phyloP scores from a whole-genome alignment of 2,888 invertebrate genomes.

The Tinea pellionella region DNA sequence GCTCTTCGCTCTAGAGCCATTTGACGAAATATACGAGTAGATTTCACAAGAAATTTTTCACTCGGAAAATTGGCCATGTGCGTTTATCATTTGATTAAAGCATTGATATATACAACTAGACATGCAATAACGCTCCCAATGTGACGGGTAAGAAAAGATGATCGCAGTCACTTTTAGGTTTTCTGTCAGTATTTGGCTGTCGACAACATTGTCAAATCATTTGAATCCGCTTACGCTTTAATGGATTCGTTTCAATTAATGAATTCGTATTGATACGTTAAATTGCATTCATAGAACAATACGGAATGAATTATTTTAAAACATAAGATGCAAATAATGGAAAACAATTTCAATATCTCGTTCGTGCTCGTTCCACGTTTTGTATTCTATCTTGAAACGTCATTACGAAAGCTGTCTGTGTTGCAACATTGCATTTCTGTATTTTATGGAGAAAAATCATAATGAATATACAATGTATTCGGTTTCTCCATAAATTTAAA shows the following conservation, averaged over 20 bases:
- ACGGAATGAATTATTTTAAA: background rate
- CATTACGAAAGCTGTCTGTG: background rate
- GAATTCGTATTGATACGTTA: no score
- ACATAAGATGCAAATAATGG: slow-evolving; percentile 16
- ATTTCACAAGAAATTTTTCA: no score
- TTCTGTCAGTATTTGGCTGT: no score
- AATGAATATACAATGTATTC: slow-evolving; percentile 6
- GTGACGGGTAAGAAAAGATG: no score
- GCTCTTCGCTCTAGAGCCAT: background rate
- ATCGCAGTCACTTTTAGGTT: no score
- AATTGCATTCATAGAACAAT: background rate
- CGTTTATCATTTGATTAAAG: no score
- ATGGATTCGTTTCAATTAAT: no score
- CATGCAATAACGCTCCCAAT: no score
- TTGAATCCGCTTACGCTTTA: background rate
- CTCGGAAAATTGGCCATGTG: no score
- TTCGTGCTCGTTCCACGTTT: background rate
- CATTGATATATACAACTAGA: no score
- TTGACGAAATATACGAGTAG: no score
- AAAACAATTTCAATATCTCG: slow-evolving; percentile 10
- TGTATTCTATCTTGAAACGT: background rate
- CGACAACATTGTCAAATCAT: no score
- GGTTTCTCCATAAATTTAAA: background rate
- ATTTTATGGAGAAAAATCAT: background rate
- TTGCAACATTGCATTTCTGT: background rate